These are phyloP conservation scores for Anguilla pacifica DNA, from an alignment of 2,797 vertebrate species.

Conservation along the genomic window DNA sequence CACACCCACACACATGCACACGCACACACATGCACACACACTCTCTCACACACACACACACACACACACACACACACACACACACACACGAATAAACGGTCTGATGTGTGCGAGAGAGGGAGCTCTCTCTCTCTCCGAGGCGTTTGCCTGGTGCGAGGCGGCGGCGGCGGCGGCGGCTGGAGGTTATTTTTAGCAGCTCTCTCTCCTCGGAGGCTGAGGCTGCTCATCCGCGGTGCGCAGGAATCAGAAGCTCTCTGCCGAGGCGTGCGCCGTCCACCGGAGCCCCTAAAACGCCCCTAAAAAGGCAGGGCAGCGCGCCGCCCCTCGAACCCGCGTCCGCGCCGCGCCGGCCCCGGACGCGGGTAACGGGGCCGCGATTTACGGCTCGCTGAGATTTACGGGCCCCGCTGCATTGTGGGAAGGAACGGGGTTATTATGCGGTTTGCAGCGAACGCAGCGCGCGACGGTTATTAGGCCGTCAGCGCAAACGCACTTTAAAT, in stretches of 20 bases:
- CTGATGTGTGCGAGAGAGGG: background rate
- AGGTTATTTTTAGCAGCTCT: conserved; percentile 17
- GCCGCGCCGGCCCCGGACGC: background rate
- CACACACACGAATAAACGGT: background rate
- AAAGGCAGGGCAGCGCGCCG: background rate
- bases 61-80: background rate
- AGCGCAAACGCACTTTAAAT: background rate
- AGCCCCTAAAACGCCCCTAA: background rate
- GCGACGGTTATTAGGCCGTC: background rate
- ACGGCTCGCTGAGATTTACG: background rate
- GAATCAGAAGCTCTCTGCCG: background rate
- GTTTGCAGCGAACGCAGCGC: background rate
- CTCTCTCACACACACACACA: background rate
- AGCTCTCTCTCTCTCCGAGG: background rate
- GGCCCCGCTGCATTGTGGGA: background rate
- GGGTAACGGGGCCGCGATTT: background rate
- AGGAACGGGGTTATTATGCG: background rate
- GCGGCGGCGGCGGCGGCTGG: background rate
- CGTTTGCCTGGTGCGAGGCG: background rate
- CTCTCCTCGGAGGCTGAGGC: background rate
- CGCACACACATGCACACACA: too few relatives aligned
- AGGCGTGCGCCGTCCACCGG: background rate
- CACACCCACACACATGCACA: too few relatives aligned
- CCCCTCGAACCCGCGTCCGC: background rate
- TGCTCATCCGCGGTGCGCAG: background rate